These are phyloP conservation scores for Panthera uncia DNA, from an alignment of 2,113 vertebrate species.

Conservation along the genomic window DNA sequence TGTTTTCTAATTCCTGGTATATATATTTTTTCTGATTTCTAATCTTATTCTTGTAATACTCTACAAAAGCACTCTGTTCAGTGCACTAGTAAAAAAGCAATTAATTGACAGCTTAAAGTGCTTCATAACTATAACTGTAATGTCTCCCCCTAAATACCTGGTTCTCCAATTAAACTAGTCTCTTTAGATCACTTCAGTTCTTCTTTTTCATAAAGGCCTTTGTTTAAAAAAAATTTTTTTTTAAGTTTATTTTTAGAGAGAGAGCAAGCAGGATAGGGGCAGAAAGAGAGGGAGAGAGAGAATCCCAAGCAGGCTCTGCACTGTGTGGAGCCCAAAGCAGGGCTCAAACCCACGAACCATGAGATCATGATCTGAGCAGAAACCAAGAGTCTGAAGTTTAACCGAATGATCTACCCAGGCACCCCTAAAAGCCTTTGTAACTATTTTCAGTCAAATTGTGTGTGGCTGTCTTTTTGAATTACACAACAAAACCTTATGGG, in stretches of 20 bases:
- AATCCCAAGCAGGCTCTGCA: too few species aligned
- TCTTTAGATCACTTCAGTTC: conserved; percentile 5
- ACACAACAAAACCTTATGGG: not conserved
- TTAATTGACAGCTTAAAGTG: not conserved
- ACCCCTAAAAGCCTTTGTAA: too few species aligned
- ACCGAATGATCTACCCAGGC: too few species aligned
- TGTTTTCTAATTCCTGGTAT: not conserved
- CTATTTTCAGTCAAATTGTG: not conserved
- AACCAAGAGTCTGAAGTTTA: too few species aligned
- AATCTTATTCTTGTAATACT: not conserved
- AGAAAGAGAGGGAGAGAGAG: too few species aligned
- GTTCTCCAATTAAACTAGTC: conserved; percentile 12
- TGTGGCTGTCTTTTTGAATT: not conserved
- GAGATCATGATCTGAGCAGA: too few species aligned
- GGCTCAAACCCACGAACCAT: too few species aligned
- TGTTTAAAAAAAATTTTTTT: not conserved
- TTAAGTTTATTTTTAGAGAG: too few species aligned
- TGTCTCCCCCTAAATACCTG: not conserved
- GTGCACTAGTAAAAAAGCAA: not conserved
- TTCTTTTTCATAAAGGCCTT: conserved; percentile 4
- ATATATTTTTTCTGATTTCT: not conserved
- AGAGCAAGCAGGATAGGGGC: too few species aligned
- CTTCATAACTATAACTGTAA: not conserved
- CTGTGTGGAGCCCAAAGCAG: too few species aligned
- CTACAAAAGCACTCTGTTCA: not conserved